Evolutionary conservation across 2,797 vertebrate genomes (phyloP).

Genomic region (Gymnoscopelus braueri): DNA sequence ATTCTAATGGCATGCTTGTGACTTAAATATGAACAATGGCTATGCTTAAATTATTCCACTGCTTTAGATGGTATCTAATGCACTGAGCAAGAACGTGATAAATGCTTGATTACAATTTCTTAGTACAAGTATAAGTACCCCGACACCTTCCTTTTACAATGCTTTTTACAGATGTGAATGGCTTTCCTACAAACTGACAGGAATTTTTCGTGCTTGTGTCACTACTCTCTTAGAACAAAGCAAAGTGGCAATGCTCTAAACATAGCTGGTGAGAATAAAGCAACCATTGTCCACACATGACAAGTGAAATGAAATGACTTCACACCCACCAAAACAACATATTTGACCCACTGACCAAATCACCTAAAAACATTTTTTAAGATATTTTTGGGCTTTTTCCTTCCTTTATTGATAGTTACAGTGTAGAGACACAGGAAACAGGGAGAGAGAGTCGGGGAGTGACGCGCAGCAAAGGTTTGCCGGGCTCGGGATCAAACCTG

Average conservation of each 20-base stretch:
- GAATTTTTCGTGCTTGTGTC: not conserved
- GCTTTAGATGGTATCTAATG: too few species aligned
- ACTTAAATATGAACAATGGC: too few species aligned
- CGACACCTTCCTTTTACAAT: not conserved
- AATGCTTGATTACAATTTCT: not conserved
- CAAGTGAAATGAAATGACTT: not conserved
- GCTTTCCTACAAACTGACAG: too few species aligned
- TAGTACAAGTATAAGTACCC: not conserved
- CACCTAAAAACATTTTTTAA: not conserved
- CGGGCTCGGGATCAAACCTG: too few species aligned
- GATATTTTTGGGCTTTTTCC: too few species aligned
- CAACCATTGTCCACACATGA: constrained; percentile 11
- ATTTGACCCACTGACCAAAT: constrained; percentile 9
- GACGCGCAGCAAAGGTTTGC: too few species aligned
- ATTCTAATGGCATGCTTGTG: not conserved
- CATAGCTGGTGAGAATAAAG: constrained; percentile 16
- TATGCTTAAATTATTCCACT: too few species aligned
- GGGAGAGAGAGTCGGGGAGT: too few species aligned
- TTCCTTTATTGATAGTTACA: too few species aligned
- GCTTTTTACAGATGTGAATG: not conserved
- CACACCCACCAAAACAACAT: constrained; percentile 15
- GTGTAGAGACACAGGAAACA: too few species aligned
- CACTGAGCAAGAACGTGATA: too few species aligned
- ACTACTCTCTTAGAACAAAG: constrained; percentile 4
- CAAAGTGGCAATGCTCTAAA: not conserved